phyloP scores from a whole-genome alignment of 2,888 invertebrate species.

The Mystacides longicornis region DNA sequence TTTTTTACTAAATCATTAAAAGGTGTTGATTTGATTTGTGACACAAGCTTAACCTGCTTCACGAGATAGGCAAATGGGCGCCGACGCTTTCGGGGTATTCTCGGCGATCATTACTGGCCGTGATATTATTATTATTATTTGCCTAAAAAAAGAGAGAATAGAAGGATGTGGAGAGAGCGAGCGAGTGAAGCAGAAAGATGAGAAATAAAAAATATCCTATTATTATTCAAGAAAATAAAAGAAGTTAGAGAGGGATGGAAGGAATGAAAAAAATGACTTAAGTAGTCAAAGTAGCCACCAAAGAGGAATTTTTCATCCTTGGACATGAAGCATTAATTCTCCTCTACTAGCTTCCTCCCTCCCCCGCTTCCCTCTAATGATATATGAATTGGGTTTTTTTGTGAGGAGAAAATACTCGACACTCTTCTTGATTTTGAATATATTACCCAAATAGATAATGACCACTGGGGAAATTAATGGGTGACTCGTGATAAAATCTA shows the following conservation, averaged over 20 bases:
- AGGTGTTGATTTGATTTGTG: neutral
- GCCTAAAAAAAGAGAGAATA: conserved; percentile 9
- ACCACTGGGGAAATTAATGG: too few species aligned
- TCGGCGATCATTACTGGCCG: conserved; percentile 13
- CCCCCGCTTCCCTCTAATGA: neutral
- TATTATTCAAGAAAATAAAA: conserved; percentile 6
- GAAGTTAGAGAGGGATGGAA: conserved; percentile 6
- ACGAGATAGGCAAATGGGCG: conserved; percentile 21
- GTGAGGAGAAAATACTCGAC: too few species aligned
- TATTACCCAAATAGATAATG: too few species aligned
- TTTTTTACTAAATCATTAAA: neutral
- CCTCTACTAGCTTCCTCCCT: neutral
- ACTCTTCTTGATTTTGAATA: too few species aligned
- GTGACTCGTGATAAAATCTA: too few species aligned
- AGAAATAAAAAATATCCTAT: conserved; percentile 6
- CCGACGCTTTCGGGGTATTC: conserved; percentile 21
- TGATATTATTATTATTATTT: conserved; percentile 10
- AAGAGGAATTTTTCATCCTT: conserved; percentile 12
- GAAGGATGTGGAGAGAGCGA: neutral
- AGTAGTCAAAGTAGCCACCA: neutral
- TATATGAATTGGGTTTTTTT: neutral
- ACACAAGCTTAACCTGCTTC: neutral
- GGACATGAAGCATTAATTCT: conserved; percentile 14
- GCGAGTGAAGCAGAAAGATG: neutral
- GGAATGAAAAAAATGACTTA: neutral